Evolutionary conservation across 2,888 invertebrate genomes (phyloP).

Genomic region (Leucophenga montana): DNA sequence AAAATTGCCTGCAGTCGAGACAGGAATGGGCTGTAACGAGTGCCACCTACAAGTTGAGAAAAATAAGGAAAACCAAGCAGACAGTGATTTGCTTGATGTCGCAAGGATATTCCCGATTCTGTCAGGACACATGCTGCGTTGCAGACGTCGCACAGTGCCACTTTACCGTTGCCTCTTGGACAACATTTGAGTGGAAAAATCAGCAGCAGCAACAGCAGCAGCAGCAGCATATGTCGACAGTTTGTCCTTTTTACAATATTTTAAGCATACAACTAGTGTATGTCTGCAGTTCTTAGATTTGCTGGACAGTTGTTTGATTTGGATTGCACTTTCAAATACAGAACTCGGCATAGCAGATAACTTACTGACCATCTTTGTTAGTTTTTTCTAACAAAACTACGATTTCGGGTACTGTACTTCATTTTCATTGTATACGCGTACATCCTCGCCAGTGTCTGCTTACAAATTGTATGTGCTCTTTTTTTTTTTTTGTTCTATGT

Average conservation of each 20-base stretch:
- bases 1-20: slow-evolving; percentile 3
- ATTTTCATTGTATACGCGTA: background rate
- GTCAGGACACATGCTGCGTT: slow-evolving; percentile 23
- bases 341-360: no score
- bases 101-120: slow-evolving; percentile 5
- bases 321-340: background rate
- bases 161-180: background rate
- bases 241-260: background rate
- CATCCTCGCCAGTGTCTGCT: background rate
- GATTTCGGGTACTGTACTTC: slow-evolving; percentile 5
- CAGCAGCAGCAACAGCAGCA: slow-evolving; percentile 8
- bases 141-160: slow-evolving; percentile 9
- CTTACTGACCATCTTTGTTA: background rate
- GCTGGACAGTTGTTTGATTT: slow-evolving; percentile 23
- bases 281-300: background rate
- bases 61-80: background rate
- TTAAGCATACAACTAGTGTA: background rate
- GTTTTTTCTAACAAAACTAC: background rate
- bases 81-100: slow-evolving; percentile 5
- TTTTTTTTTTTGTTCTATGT: slow-evolving; percentile 6
- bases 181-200: slow-evolving; percentile 25
- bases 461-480: background rate
- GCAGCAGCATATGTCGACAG: slow-evolving; percentile 23
- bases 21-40: slow-evolving; percentile 14
- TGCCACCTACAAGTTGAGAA: slow-evolving; percentile 12